Base-by-base conservation (phyloP, 2,797 vertebrate species). In the Clangula hyemalis region DNA sequence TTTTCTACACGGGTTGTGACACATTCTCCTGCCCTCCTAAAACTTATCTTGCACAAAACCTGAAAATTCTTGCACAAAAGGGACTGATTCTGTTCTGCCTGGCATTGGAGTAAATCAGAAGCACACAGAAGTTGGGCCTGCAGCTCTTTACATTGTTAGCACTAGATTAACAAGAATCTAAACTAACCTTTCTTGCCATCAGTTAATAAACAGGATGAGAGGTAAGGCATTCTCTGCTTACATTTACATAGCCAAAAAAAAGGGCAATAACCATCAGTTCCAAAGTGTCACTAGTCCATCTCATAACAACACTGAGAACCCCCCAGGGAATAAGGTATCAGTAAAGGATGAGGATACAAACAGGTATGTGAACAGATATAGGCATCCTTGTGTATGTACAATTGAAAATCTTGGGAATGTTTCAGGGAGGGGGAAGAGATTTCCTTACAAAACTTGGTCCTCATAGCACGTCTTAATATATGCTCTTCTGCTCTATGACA, bases 201-300 rank as follows among this genome's bases (percentile, higher is more conserved):
- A 76, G 30, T 60, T 91, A 91, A 70, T 8, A n/a, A 85, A 83
- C 3, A 47, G 22, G 27, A 80, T 3, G 6, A 83, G 34, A 93
- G 34, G 11, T 47, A 49, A 70, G 71, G 21, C 16, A 88, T 53
- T 56, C 28, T 87, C 75, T 75, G 15, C 30, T 82, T 73, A 71
- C 5, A 39, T 60, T 70, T 60, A 85, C 11, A 20, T 4, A 76
- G 43, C 6, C 19, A 53, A 70, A 91, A 51, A 51, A 69, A 43
- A 65, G 11, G 11, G 64, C 39, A 82, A 2, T 11, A 90, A 79
- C 6, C 51, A 24, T 53, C 2, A 84, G 36, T 74, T 76, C 11
- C 1, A 0, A 51, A 68, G 12, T 47, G 53, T 65, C 71, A 57
- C 8, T 78, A 34, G 61, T 83, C 18, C 0, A 0, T 25, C 2